Conservation (phyloP, 2,113 vertebrate genomes). For the Heteronetta atricapilla region DNA sequence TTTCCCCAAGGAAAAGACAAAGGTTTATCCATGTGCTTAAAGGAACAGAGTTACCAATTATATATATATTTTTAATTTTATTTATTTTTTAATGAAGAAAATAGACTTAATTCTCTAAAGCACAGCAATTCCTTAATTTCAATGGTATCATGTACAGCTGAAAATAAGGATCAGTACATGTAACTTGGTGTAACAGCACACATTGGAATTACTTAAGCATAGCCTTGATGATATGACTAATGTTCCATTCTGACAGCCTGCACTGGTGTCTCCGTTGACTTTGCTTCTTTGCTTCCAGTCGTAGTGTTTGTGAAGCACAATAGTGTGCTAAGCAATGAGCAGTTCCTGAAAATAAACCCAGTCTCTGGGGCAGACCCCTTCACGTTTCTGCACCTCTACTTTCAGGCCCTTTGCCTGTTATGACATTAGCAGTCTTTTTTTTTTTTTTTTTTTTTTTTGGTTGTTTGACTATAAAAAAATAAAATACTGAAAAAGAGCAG, state of each 20-base stretch:
- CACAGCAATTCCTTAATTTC: neutral
- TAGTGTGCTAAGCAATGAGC: neutral
- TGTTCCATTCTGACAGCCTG: conserved; percentile 14
- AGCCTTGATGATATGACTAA: conserved; percentile 1
- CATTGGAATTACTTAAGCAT: conserved; percentile 14
- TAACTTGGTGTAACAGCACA: conserved; percentile 1
- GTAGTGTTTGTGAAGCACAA: neutral
- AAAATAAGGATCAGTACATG: neutral
- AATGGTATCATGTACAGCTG: neutral
- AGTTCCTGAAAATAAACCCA: neutral
- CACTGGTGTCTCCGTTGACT: neutral
- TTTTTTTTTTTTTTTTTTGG: neutral
- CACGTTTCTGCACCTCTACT: neutral
- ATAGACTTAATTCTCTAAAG: neutral
- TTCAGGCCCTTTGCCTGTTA: neutral
- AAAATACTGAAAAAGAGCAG: neutral
- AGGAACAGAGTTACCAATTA: neutral
- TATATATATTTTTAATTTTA: neutral
- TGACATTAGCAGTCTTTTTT: neutral
- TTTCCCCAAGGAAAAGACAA: neutral
- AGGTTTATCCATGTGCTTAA: neutral
- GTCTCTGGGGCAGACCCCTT: neutral
- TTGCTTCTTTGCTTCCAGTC: neutral
- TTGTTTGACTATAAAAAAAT: neutral
- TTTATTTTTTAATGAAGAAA: neutral